Evolutionary conservation across 2,888 invertebrate species (phyloP).

Genomic region (Harpalus rubripes): DNA sequence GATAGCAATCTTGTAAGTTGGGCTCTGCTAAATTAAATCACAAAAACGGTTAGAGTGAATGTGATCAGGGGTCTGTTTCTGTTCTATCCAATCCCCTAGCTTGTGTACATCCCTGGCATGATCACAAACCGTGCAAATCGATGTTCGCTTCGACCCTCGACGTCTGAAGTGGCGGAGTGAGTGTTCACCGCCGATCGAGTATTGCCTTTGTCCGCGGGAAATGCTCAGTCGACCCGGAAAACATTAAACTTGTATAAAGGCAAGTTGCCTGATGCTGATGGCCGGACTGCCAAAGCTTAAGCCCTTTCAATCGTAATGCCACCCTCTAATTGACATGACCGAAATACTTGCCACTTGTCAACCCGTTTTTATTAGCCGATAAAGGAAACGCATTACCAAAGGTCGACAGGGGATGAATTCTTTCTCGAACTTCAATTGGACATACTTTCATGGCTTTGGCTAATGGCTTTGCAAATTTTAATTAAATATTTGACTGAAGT

Average conservation of each 20-base stretch:
- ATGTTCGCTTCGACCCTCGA: conserved; percentile 74
- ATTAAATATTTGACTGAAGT: no score
- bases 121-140: conserved; percentile 77
- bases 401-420: no score
- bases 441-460: no score
- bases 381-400: conserved; percentile 12
- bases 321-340: conserved; percentile 50
- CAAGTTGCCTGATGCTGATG: conserved; percentile 32
- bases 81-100: background rate
- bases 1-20: background rate
- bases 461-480: no score
- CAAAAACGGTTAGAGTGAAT: conserved; percentile 23
- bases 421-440: no score
- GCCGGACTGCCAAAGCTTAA: conserved; percentile 36
- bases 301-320: conserved; percentile 57
- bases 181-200: conserved; percentile 53
- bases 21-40: conserved; percentile 26
- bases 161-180: conserved; percentile 26
- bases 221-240: conserved; percentile 64
- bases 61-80: conserved; percentile 12
- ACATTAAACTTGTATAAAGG: conserved; percentile 66
- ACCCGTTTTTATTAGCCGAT: conserved; percentile 21
- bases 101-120: conserved; percentile 69
- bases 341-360: conserved; percentile 37
- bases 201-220: conserved; percentile 65